Conservation (phyloP, 1,140 invertebrate species). For the Portunus trituberculatus region DNA sequence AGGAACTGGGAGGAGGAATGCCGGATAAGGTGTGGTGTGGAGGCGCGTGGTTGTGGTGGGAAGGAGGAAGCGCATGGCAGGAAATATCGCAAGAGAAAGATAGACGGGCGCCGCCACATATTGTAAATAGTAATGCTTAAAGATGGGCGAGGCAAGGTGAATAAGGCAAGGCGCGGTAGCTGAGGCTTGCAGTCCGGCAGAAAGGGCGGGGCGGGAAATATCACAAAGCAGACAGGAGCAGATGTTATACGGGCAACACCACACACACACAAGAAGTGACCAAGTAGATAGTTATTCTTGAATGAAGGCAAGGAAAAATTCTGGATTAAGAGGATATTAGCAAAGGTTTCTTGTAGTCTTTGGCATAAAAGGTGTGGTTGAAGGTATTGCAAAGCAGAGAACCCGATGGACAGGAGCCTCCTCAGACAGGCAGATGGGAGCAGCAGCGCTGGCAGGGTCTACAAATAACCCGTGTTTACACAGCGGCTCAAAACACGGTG, state of each 20-base stretch:
- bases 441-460: neutral
- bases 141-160: neutral
- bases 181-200: neutral
- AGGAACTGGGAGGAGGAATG: neutral
- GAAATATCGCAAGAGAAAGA: neutral
- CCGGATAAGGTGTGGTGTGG: neutral
- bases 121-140: neutral
- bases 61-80: neutral
- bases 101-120: neutral
- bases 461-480: slow-evolving; percentile 22
- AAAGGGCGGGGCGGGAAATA: neutral
- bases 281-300: no score
- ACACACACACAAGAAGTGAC: neutral
- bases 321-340: no score
- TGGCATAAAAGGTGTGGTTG: neutral
- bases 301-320: neutral
- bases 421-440: neutral
- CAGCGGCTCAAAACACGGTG: slow-evolving; percentile 7
- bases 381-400: neutral
- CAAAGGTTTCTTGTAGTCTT: no score
- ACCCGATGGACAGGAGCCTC: neutral
- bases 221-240: neutral
- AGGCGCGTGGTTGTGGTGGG: neutral
- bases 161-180: slow-evolving; percentile 4
- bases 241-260: neutral